Evolutionary conservation across 2,113 vertebrate genomes (phyloP), one percentile per base, ranked within the genome.

Genomic region (Psophia crepitans): DNA sequence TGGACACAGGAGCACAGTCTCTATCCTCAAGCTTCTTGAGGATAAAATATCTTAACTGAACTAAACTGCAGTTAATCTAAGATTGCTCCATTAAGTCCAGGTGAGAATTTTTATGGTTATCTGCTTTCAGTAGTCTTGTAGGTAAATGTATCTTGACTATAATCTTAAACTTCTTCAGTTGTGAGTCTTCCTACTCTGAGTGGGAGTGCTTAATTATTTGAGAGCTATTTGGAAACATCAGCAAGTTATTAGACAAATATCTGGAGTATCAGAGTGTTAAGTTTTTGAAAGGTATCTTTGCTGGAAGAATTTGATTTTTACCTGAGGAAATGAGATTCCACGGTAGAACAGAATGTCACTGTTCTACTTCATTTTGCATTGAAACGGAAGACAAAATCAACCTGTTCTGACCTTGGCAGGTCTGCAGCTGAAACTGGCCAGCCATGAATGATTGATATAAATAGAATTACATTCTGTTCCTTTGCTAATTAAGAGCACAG

Each of bases 391-490:
- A 39, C 37, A 27, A 39, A 79, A 78, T 79, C 63, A 89, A 82
- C 93, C 78, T 92, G 81, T 71, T 88, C 57, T 71, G 91, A 44
- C 48, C 90, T 92, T 94, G 75, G 65, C 54, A 41, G 43, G 16
- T 82, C 43, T 84, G 89, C 57, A 84, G 63, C 56, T 76, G 61
- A 48, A 91, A 66, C 68, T 87, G 80, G 46, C 57, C 43, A 22
- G 48, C 64, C 41, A n/a, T 46, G 23, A 83, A 41, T 49, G 48
- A 54, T 35, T 66, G 81, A 87, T 89, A 92, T 83, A 94, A 95
- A 91, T 95, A 97, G 93, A 95, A 92, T 77, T 87, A 57, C 11
- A 0, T 87, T 94, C 79, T 84, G 77, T 91, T 84, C 83, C 22
- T 56, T 68, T 82, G 66, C 70, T 64, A 60, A 71, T 91, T 54